phyloP scores from a whole-genome alignment of 1,140 invertebrate species.

The Ridgeia piscesae region DNA sequence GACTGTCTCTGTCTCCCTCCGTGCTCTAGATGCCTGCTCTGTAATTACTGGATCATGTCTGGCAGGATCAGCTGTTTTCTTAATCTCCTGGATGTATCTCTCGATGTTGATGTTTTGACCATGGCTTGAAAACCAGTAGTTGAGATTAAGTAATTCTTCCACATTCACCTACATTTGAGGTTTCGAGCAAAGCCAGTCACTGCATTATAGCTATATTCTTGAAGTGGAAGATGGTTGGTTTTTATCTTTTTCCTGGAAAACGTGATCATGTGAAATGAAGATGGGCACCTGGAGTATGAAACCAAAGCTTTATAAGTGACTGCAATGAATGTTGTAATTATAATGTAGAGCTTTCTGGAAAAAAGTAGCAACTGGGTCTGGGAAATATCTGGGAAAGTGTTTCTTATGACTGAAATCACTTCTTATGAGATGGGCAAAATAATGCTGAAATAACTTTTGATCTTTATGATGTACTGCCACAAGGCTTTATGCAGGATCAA shows the following conservation, averaged over 20 bases:
- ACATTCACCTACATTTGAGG: background rate
- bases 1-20: background rate
- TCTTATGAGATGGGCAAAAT: no score
- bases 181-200: no score
- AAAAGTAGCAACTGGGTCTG: background rate
- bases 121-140: background rate
- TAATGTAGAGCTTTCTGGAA: background rate
- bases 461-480: no score
- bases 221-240: no score
- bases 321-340: background rate
- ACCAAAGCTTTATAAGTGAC: background rate
- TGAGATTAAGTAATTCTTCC: background rate
- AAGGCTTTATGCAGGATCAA: no score
- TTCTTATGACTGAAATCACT: no score
- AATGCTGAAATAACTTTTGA: no score
- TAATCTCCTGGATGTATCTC: background rate
- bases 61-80: background rate
- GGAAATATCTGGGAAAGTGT: no score
- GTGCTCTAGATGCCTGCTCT: background rate
- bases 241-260: background rate
- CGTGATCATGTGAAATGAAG: background rate
- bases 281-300: background rate
- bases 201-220: no score
- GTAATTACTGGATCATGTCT: background rate
- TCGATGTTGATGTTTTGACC: background rate